Evolutionary conservation across 2,113 vertebrate species (phyloP).

Genomic region (Prinia subflava): DNA sequence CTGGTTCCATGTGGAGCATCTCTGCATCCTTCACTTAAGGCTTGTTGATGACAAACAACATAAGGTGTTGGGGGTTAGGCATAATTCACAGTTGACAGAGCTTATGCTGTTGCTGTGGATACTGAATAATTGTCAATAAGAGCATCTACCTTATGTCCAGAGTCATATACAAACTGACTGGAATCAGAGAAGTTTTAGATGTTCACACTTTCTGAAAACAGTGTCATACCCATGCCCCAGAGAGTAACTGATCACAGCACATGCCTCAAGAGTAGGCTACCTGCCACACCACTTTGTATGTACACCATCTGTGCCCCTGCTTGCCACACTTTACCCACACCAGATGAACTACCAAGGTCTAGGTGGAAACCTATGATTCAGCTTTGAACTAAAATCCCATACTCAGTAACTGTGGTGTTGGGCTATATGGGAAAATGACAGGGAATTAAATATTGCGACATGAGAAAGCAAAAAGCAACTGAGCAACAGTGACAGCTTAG

Average conservation of each 20-base stretch:
- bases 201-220: neutral
- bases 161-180: neutral
- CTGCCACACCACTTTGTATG: neutral
- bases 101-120: neutral
- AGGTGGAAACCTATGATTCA: neutral
- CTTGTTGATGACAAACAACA: neutral
- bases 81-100: neutral
- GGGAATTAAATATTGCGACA: neutral
- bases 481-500: neutral
- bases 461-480: neutral
- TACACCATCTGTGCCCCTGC: neutral
- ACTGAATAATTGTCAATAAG: neutral
- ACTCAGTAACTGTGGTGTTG: neutral
- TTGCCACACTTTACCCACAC: fast-evolving
- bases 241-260: neutral
- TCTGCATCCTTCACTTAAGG: neutral
- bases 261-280: neutral
- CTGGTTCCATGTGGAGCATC: neutral
- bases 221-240: neutral
- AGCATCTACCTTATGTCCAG: neutral
- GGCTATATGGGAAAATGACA: neutral
- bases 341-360: neutral
- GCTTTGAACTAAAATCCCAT: neutral
- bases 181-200: neutral
- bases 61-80: neutral